Evolutionary conservation across 2,888 invertebrate species (phyloP).

Genomic region (Macrophya alboannulata): DNA sequence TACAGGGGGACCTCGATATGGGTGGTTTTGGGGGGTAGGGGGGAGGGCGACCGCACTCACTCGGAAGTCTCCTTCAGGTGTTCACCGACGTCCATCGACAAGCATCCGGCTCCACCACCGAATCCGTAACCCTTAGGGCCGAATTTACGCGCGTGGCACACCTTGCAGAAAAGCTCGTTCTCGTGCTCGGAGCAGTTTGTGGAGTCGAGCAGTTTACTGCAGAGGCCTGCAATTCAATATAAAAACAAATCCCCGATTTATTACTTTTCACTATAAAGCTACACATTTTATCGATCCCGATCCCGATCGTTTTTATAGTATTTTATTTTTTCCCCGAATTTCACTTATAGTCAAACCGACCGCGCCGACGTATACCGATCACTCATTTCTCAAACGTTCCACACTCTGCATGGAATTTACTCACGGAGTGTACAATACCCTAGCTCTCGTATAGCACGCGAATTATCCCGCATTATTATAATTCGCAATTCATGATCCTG

Average conservation of each 20-base stretch:
- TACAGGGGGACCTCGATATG: conserved; percentile 74
- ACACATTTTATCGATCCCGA: not conserved
- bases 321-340: not conserved
- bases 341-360: not conserved
- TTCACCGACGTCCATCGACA: conserved; percentile 97
- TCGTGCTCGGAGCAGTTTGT: conserved; percentile 99
- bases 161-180: conserved; percentile 97
- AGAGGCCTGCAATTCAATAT: conserved; percentile 87
- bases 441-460: not conserved
- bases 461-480: not conserved
- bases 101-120: conserved; percentile 98
- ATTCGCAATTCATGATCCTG: not conserved
- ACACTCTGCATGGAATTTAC: not conserved
- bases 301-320: not conserved
- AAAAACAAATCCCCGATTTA: conserved; percentile 31
- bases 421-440: not conserved
- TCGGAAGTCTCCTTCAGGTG: conserved; percentile 89
- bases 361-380: not conserved
- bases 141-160: conserved; percentile 98
- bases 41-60: conserved; percentile 84
- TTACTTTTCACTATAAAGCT: not conserved
- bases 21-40: conserved; percentile 74
- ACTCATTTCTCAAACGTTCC: not conserved
- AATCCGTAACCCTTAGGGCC: conserved; percentile 99
- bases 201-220: conserved; percentile 98